phyloP scores from a whole-genome alignment of 2,113 vertebrate species.

The Anas platyrhynchos region DNA sequence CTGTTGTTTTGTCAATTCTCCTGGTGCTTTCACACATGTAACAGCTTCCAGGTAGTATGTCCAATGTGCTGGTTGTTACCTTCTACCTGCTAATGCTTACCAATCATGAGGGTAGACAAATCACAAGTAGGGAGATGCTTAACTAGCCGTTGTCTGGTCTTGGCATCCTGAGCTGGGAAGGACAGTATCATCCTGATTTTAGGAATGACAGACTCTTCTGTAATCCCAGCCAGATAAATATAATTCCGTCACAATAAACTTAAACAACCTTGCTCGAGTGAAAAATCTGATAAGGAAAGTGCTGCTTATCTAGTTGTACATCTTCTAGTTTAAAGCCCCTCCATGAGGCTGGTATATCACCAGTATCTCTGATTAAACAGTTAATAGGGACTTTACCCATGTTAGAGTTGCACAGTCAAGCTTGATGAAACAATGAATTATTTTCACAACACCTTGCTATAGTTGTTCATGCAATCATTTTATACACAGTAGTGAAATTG shows the following conservation, averaged over 20 bases:
- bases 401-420: not conserved
- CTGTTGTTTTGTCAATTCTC: not conserved
- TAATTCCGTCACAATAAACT: not conserved
- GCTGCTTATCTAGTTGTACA: not conserved
- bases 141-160: not conserved
- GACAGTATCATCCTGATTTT: not conserved
- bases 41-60: not conserved
- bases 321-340: not conserved
- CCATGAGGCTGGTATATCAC: not conserved
- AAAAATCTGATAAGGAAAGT: not conserved
- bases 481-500: not conserved
- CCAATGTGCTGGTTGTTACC: not conserved
- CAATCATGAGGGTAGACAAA: not conserved
- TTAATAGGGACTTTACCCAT: not conserved
- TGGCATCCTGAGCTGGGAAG: not conserved
- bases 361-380: not conserved
- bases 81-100: not conserved
- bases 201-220: not conserved
- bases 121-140: not conserved
- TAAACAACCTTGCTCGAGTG: not conserved
- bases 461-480: not conserved
- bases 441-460: not conserved
- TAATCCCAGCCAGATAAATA: not conserved
- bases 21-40: fast-evolving
- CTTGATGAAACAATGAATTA: not conserved